Evolutionary conservation across 2,888 invertebrate species (phyloP).

Genomic region (Cyclophora punctaria): DNA sequence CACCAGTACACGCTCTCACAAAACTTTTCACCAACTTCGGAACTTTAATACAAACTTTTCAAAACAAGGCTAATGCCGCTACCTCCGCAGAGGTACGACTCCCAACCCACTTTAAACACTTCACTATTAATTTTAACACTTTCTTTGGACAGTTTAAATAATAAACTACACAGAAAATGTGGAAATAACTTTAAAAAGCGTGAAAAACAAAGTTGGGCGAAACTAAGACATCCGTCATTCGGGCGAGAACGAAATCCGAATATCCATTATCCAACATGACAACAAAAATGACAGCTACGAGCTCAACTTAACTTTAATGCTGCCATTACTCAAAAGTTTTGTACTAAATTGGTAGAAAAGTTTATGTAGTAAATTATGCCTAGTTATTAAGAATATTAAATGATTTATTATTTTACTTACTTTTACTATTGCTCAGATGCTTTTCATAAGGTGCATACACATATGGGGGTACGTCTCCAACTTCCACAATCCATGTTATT

Average conservation of each 20-base stretch:
- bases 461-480: conserved; percentile 58
- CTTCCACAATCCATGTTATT: conserved; percentile 71
- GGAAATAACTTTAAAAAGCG: no score
- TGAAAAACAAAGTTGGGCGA: neutral
- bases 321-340: no score
- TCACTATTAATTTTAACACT: conserved; percentile 11
- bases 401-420: conserved; percentile 41
- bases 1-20: conserved; percentile 44
- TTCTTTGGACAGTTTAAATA: conserved; percentile 32
- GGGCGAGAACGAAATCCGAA: neutral
- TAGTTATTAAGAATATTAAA: no score
- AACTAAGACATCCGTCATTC: neutral
- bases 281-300: no score
- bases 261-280: no score
- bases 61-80: conserved; percentile 25
- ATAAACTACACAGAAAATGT: no score
- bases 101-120: conserved; percentile 10
- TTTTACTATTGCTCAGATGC: conserved; percentile 68
- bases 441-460: conserved; percentile 61
- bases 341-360: no score
- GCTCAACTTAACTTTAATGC: no score
- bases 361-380: no score
- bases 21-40: conserved; percentile 43
- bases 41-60: conserved; percentile 45
- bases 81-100: neutral